Conservation (phyloP, 2,113 vertebrate genomes). For the Ranitomeya variabilis region DNA sequence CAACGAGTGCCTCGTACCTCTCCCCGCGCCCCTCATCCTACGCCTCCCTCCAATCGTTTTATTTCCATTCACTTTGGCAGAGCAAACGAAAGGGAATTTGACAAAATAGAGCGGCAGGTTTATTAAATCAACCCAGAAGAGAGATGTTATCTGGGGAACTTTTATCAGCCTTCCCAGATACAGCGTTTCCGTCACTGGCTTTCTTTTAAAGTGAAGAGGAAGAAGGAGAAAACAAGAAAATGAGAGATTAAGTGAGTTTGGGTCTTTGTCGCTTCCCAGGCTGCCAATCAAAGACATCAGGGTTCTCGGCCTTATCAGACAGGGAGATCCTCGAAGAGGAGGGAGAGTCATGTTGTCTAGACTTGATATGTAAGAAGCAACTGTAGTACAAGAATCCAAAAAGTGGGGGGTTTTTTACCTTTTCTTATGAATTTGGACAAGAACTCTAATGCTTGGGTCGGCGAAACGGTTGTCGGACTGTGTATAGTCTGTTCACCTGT, state of each 20-base stretch:
- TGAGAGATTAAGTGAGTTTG: constrained; percentile 41
- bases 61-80: constrained; percentile 58
- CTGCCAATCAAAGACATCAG: neutral
- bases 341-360: neutral
- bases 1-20: neutral
- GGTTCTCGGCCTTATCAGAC: accelerated
- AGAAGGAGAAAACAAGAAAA: constrained; percentile 28
- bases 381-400: neutral
- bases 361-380: neutral
- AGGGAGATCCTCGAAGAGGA: neutral
- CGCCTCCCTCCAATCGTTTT: constrained; percentile 39
- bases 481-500: no score
- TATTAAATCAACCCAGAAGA: constrained; percentile 59
- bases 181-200: neutral
- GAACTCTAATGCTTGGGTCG: no score
- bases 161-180: constrained; percentile 13
- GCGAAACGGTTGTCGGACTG: no score
- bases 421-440: neutral
- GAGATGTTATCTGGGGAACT: constrained; percentile 17
- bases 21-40: neutral
- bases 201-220: constrained; percentile 2
- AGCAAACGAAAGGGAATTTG: constrained; percentile 55
- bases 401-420: neutral
- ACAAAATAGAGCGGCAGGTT: constrained; percentile 59
- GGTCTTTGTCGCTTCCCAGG: constrained; percentile 61